Base-by-base conservation (phyloP, 1,140 invertebrate genomes). In the Drosophila arizonae region DNA sequence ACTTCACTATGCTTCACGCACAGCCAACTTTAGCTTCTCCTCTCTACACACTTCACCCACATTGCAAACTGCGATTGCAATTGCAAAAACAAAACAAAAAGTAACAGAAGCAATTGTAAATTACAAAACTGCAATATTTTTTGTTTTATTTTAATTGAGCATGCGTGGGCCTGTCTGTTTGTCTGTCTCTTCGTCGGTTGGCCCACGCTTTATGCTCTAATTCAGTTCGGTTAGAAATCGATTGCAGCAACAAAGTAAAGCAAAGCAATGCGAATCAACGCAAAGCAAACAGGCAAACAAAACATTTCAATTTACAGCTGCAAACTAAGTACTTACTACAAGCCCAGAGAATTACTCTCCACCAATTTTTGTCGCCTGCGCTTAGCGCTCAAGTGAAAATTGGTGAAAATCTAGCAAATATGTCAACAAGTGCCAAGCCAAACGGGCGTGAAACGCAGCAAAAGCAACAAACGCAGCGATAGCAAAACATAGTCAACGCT, bases 191-290 rank as follows among this genome's bases (percentile, higher is more conserved):
- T 43, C 46, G 52, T 75, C 67, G 69, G 72, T 87, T 81, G 66
- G 81, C 81, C 76, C 78, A 86, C 81, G 81, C 81, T 86, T 86
- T 87, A 87, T 87, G 81, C 81, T 86, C 81, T 79, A 87, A 87
- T 86, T 86, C 81, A 82, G 82, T 71, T 77, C 67, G 82, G 79
- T 79, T 87, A 86, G 82, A 87, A 86, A 86, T 86, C 81, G 82
- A 86, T 86, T 86, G 82, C 72, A 72, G 58, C 72, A 82, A 73
- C 60, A 82, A 62, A 57, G 51, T 17, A 54, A 55, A 56, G 26
- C 54, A 57, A 75, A 54, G 28, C 46, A 61, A 71, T 64, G 69
- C 64, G 52, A 71, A 52, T 30, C 61, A 67, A 33, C 43, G 41
- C 57, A 68, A 66, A 58, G 62, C 63, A 66, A 57, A 72, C 26